phyloP scores from a whole-genome alignment of 1,140 invertebrate species.

The Polypedilum vanderplanki region DNA sequence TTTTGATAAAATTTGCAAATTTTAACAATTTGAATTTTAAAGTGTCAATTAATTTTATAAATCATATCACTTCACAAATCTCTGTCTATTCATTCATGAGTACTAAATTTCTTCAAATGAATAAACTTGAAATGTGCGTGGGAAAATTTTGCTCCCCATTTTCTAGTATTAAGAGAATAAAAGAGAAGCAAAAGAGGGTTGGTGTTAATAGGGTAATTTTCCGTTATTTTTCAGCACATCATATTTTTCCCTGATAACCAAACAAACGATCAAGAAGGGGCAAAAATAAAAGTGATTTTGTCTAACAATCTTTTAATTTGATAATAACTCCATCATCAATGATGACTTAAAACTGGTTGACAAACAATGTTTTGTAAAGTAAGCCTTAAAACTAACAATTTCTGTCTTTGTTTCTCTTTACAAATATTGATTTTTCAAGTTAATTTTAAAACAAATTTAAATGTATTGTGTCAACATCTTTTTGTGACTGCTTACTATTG shows the following conservation, averaged over 20 bases:
- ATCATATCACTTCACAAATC: too few species aligned
- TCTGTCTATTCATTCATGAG: too few species aligned
- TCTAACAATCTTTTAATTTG: too few species aligned
- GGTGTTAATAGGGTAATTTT: slow-evolving; percentile 22
- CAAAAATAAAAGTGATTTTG: not conserved
- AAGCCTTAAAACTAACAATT: not conserved
- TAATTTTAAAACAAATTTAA: not conserved
- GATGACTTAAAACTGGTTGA: too few species aligned
- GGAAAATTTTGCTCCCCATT: not conserved
- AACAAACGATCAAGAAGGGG: not conserved
- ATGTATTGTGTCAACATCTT: too few species aligned
- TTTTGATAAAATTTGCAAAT: too few species aligned
- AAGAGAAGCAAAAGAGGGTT: not conserved
- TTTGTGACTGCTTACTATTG: too few species aligned
- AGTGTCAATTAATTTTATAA: too few species aligned
- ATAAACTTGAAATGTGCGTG: slow-evolving; percentile 3
- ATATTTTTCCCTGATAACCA: slow-evolving; percentile 8
- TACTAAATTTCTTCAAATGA: not conserved
- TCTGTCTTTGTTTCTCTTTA: not conserved
- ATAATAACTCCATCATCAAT: too few species aligned
- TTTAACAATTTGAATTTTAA: too few species aligned
- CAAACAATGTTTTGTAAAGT: too few species aligned
- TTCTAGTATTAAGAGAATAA: not conserved
- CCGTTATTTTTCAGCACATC: slow-evolving; percentile 26
- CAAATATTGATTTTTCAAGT: not conserved